These are phyloP conservation scores for Oryzaephilus surinamensis DNA, from an alignment of 1,140 invertebrate genomes.

Conservation along the genomic window DNA sequence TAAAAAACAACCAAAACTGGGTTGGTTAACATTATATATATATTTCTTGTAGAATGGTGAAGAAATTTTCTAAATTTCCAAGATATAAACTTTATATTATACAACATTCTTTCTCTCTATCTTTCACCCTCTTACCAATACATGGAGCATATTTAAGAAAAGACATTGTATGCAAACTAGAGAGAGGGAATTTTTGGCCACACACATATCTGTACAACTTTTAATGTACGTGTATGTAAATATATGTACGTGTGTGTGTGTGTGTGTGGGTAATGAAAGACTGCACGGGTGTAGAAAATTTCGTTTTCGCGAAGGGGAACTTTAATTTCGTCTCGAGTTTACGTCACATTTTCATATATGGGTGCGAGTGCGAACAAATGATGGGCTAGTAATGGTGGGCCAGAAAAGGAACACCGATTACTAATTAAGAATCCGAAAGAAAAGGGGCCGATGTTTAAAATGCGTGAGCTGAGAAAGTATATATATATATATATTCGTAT, in stretches of 20 bases:
- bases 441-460: slow-evolving; percentile 37
- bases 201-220: no score
- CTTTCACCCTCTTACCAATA: slow-evolving; percentile 14
- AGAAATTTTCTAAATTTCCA: neutral
- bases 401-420: slow-evolving; percentile 26
- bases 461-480: slow-evolving; percentile 34
- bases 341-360: slow-evolving; percentile 34
- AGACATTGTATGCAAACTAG: slow-evolving; percentile 28
- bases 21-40: neutral
- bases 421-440: slow-evolving; percentile 37
- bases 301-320: slow-evolving; percentile 35
- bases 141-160: slow-evolving; percentile 29
- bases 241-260: neutral
- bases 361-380: slow-evolving; percentile 16
- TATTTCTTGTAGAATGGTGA: neutral
- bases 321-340: slow-evolving; percentile 35
- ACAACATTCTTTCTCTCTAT: neutral
- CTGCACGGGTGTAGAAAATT: slow-evolving; percentile 36
- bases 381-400: no score
- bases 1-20: neutral
- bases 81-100: no score
- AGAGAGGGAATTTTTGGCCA: slow-evolving; percentile 17
- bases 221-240: slow-evolving; percentile 1
- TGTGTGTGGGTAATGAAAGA: slow-evolving; percentile 35
- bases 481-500: slow-evolving; percentile 30